Percentiles rank a stretch among this genome's conserved stretches.
phyloP scores from a whole-genome alignment of 2,888 invertebrate genomes.

The Ceratothoa steindachneri region DNA sequence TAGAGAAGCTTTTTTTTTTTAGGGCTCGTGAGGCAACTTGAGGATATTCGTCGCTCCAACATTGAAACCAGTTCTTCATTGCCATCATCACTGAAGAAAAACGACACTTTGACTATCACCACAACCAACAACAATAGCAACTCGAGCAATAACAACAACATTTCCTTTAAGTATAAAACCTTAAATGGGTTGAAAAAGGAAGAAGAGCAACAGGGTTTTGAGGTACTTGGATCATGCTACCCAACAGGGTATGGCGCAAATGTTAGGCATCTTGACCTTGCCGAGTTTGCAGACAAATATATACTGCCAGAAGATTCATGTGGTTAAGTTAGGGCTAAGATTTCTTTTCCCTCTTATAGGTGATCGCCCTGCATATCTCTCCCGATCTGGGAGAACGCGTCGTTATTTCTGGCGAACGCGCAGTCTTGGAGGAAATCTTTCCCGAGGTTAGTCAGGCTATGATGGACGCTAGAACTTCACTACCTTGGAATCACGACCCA shows the following conservation, averaged over 20 bases:
- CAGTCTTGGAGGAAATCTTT: constrained; percentile 67
- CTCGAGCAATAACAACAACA: neutral
- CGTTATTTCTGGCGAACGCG: constrained; percentile 74
- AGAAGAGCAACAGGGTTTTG: constrained; percentile 4
- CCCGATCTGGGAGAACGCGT: constrained; percentile 76
- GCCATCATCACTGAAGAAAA: neutral
- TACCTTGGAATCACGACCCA: constrained; percentile 64
- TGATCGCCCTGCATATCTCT: constrained; percentile 70
- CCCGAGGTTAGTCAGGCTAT: constrained; percentile 64
- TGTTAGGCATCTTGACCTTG: neutral
- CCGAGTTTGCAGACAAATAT: too few relatives aligned
- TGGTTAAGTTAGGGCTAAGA: too few relatives aligned
- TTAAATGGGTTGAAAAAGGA: constrained; percentile 17
- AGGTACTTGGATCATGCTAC: neutral
- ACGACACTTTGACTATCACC: neutral
- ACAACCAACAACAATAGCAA: neutral
- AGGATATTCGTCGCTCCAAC: constrained; percentile 18
- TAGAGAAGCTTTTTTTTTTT: too few relatives aligned
- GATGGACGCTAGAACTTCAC: constrained; percentile 72
- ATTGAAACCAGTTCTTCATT: neutral
- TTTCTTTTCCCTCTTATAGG: constrained; percentile 18
- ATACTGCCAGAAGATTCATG: too few relatives aligned
- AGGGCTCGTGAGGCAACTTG: constrained; percentile 38
- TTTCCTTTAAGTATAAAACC: neutral
- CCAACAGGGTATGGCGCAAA: neutral